A percentile compares a stretch with the other conserved stretches of the same genome.
phyloP scores from a whole-genome alignment of 1,140 invertebrate genomes.

The Patella vulgata region DNA sequence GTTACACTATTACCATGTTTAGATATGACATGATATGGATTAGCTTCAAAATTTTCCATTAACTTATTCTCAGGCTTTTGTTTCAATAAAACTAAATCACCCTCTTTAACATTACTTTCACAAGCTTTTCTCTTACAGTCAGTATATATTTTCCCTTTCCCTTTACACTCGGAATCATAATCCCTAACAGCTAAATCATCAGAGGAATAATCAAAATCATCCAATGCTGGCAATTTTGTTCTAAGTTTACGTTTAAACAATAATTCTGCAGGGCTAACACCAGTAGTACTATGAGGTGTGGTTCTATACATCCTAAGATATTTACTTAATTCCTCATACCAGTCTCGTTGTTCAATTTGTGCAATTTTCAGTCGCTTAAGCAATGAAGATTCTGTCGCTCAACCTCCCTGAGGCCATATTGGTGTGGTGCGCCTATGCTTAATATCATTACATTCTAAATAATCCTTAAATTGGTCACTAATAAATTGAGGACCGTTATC shows the following conservation, averaged over 20 bases:
- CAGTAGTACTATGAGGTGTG: constrained; percentile 18
- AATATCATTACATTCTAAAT: constrained; percentile 19
- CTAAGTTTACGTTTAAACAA: constrained; percentile 32
- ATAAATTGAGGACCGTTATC: constrained; percentile 35
- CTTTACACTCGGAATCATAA: constrained; percentile 28
- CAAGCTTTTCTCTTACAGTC: constrained; percentile 14
- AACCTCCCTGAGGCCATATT: constrained; percentile 34
- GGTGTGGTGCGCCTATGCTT: constrained; percentile 21
- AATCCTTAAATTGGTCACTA: constrained; percentile 18
- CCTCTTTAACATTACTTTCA: constrained; percentile 8
- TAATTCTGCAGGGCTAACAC: constrained; percentile 25
- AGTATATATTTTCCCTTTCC: constrained; percentile 24
- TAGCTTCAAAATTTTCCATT: constrained; percentile 1
- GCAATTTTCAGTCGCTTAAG: constrained; percentile 35
- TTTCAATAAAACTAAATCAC: constrained; percentile 19
- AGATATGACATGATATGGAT: background rate
- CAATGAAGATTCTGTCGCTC: constrained; percentile 30
- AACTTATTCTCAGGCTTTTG: constrained; percentile 13
- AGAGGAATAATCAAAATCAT: background rate
- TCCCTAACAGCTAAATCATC: constrained; percentile 14
- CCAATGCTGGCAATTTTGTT: constrained; percentile 30
- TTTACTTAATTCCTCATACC: constrained; percentile 20
- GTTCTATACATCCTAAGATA: constrained; percentile 24
- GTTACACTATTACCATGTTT: constrained; percentile 6
- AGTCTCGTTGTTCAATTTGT: constrained; percentile 21